These are phyloP conservation scores for Hippocampus mohnikei DNA, from an alignment of 2,113 vertebrate species.

Conservation along the genomic window DNA sequence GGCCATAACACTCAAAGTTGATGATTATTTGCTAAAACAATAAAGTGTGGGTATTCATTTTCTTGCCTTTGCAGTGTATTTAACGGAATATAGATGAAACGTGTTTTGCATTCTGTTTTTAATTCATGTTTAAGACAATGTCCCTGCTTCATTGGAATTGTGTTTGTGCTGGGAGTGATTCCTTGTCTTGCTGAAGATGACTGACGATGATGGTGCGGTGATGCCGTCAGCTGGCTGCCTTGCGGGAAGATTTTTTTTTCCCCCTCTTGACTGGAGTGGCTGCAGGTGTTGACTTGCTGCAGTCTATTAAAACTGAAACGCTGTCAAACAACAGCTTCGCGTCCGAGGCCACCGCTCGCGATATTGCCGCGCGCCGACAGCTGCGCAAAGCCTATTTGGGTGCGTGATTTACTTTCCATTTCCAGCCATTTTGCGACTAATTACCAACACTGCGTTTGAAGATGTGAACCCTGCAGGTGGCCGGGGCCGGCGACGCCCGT, in stretches of 20 bases:
- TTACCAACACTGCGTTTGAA: background rate
- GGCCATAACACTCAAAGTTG: no score
- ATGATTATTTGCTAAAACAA: no score
- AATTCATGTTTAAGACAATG: no score
- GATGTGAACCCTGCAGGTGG: background rate
- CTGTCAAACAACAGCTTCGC: conserved; percentile 10
- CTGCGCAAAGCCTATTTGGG: conserved; percentile 10
- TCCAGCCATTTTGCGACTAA: conserved; percentile 2
- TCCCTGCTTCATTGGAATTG: no score
- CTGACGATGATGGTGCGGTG: conserved; percentile 37
- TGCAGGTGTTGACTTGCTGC: conserved; percentile 33
- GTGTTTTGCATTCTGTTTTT: no score
- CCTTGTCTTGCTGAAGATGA: conserved; percentile 24
- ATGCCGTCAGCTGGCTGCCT: conserved; percentile 52
- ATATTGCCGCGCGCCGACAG: conserved; percentile 18
- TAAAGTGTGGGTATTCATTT: no score
- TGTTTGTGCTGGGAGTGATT: conserved; percentile 18
- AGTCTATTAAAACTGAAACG: conserved; percentile 30
- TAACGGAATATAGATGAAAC: no score
- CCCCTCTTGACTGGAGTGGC: conserved; percentile 8
- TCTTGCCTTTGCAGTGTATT: no score
- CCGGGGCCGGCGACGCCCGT: background rate
- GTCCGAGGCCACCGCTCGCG: conserved; percentile 8
- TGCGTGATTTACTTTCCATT: background rate
- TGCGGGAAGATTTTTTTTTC: conserved; percentile 2